Evolutionary conservation across 2,888 invertebrate species (phyloP).

Genomic region (Ormyrus rosae): DNA sequence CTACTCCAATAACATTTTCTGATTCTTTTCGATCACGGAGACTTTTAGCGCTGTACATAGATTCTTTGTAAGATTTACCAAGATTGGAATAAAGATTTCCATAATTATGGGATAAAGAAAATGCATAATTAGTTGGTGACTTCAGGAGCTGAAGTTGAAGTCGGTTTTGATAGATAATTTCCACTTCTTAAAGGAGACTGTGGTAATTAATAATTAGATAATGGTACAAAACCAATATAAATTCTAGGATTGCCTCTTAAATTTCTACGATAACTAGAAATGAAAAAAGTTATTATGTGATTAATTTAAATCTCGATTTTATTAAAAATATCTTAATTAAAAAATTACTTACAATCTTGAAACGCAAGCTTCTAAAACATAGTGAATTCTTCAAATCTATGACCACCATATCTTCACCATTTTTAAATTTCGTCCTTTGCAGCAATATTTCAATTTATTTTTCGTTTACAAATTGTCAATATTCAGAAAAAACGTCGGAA

Average conservation of each 20-base stretch:
- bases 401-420: too few relatives aligned
- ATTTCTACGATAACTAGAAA: slow-evolving; percentile 78
- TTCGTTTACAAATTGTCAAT: too few relatives aligned
- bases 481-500: too few relatives aligned
- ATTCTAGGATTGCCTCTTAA: slow-evolving; percentile 82
- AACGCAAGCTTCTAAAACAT: slow-evolving; percentile 78
- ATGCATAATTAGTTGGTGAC: slow-evolving; percentile 30
- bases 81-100: slow-evolving; percentile 77
- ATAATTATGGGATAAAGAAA: too few relatives aligned
- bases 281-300: not conserved
- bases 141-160: slow-evolving; percentile 68
- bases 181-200: slow-evolving; percentile 66
- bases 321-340: slow-evolving; percentile 14
- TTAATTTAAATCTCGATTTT: too few relatives aligned
- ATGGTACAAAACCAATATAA: slow-evolving; percentile 86
- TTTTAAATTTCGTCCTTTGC: too few relatives aligned
- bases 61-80: slow-evolving; percentile 81
- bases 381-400: slow-evolving; percentile 87
- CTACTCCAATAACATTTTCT: slow-evolving; percentile 75
- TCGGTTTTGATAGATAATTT: slow-evolving; percentile 69
- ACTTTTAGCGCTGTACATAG: slow-evolving; percentile 79
- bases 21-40: slow-evolving; percentile 82
- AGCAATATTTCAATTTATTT: too few relatives aligned
- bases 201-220: slow-evolving; percentile 77
- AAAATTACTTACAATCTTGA: slow-evolving; percentile 67